Percentiles rank a stretch among this genome's conserved stretches.
Evolutionary conservation across 2,797 vertebrate genomes (phyloP).

Genomic region (Eurystomus glaucurus): DNA sequence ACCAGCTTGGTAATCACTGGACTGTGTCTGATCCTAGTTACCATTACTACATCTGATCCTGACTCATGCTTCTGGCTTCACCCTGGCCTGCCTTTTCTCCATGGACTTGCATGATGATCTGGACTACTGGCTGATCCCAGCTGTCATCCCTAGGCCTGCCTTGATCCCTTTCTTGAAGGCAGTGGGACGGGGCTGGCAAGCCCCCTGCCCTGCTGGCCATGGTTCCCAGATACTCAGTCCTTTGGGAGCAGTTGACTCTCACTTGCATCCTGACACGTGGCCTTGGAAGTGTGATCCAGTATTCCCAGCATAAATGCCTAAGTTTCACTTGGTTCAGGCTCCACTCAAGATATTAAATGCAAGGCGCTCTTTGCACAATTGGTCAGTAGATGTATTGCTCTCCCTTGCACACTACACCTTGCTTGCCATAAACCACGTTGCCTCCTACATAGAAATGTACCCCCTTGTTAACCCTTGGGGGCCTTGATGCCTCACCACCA

Average conservation of each 20-base stretch:
- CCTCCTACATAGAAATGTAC: neutral
- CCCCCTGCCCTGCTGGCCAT: neutral
- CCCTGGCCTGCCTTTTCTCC: neutral
- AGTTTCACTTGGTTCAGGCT: neutral
- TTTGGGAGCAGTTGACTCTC: neutral
- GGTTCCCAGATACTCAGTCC: neutral
- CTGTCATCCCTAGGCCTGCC: neutral
- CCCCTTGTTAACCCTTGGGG: neutral
- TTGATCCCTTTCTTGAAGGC: neutral
- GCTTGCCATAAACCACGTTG: neutral
- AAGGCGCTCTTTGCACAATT: rapidly evolving
- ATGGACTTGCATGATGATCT: neutral
- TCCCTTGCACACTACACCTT: neutral
- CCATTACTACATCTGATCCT: neutral
- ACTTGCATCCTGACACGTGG: neutral
- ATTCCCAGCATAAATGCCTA: neutral
- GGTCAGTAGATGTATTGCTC: neutral
- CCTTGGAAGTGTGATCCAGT: neutral
- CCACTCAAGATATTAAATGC: neutral
- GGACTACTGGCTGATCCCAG: neutral
- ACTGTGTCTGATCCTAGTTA: neutral
- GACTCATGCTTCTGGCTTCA: neutral
- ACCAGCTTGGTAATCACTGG: neutral
- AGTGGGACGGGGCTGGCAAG: neutral
- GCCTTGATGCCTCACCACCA: neutral